Evolutionary conservation across 1,140 invertebrate genomes (phyloP), one percentile per base, ranked within the genome.

Genomic region (Bombus cullumanus): DNA sequence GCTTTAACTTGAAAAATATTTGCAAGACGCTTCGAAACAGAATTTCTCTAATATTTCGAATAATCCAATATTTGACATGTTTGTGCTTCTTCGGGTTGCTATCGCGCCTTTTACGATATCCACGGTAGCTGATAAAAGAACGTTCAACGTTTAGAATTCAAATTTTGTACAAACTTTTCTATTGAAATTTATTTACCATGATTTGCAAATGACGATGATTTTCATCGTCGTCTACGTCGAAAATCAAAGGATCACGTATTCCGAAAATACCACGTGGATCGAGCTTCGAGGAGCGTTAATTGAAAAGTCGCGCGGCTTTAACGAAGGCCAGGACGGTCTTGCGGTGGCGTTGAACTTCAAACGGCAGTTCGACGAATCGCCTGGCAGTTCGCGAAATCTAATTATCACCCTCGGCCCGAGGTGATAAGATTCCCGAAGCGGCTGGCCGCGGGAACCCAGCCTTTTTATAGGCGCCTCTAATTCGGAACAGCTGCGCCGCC

Each of bases 331-430:
- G 1, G 15, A 47, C 47, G 47, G 47, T 53, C 47, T 53, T 18
- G 47, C 59, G 59, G 10, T 62, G 57, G 57, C 57, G 57, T 25
- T 28, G 10, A 53, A 83, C 73, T 75, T 83, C 73, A 83, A 83
- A 83, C 73, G 34, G 37, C 62, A 47, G 25, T 83, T 83, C 81
- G 81, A 83, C 74, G 81, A 83, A 83, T 83, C 73, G 43, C 22
- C 62, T 53, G 81, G 62, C 81, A 64, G 62, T 77, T 83, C 81
- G 81, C 81, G 81, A 83, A 69, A 83, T 83, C 73, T 77, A 83
- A 83, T 83, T 83, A 83, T 83, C 81, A 83, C 81, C 72, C 81
- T 74, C 31, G n/a, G 37, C 0, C 9, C 43, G 73, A 77, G 81
- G 81, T 83, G 81, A 83, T 83, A 83, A 76, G 81, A 69, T 77